Evolutionary conservation across 2,113 vertebrate species (phyloP), one percentile per base, ranked within the genome.

Genomic region (Neogobius melanostomus): DNA sequence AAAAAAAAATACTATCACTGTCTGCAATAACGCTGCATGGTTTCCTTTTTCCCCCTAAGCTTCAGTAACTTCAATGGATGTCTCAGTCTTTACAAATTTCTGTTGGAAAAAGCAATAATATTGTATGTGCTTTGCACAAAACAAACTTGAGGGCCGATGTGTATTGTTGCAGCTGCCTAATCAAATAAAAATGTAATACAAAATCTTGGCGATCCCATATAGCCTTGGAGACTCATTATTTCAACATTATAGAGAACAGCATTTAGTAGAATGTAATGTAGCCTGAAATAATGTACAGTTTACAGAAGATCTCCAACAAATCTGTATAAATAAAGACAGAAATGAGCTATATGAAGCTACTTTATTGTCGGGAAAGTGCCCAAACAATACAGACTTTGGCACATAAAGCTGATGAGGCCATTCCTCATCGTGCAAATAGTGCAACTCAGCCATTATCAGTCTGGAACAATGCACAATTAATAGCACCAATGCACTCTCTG

Each of bases 151-250:
- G 83, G 80, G 75, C 85, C 75, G 59, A 57, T 66, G 68, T 74
- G 76, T 68, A 87, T 73, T 88, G 66, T 82, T 85, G 80, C 53
- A 73, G 78, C 78, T 69, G 72, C 66, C 52, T 85, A 85, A 88
- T 87, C 69, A 86, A 85, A 88, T 88, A 79, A 77, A 86, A 87
- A 79, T 68, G 57, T 72, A 77, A 80, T 78, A 78, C 68, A 64
- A 74, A 79, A 78, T 75, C 72, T 70, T 63, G 47, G 52, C 14
- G 64, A 75, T 69, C 67, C 48, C 57, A 51, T 65, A 80, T 64
- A 77, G 83, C 81, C 78, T 76, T 66, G 71, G 71, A 83, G 71
- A 81, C 77, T 86, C 81, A 86, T 86, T 81, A 82, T 84, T 87
- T 85, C 60, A 72, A 72, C 69, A 87, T 86, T 85, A 81, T 73